Percentiles rank a stretch among this genome's conserved stretches.
phyloP scores from a whole-genome alignment of 1,140 invertebrate species.

The Papilio dardanus region DNA sequence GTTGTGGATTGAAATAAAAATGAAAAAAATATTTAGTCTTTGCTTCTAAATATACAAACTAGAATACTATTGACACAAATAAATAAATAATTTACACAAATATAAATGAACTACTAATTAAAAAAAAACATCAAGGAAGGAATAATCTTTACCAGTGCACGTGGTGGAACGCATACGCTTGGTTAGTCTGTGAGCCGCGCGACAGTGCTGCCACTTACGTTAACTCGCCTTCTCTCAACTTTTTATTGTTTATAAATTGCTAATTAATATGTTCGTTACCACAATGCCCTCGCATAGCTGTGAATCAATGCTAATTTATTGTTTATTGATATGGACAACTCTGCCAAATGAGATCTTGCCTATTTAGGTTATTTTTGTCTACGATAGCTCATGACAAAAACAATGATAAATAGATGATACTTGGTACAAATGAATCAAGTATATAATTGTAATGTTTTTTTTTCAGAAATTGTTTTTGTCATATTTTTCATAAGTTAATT shows the following conservation, averaged over 20 bases:
- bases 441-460: too few species aligned
- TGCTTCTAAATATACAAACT: too few species aligned
- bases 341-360: background rate
- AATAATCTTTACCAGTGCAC: background rate
- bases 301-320: background rate
- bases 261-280: conserved; percentile 6
- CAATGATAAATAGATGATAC: background rate
- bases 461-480: conserved; percentile 2
- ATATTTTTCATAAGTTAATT: conserved; percentile 81
- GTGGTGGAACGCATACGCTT: conserved; percentile 43
- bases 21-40: too few species aligned
- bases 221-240: conserved; percentile 19
- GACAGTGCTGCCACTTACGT: conserved; percentile 49
- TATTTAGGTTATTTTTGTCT: background rate
- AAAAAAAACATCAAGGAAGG: background rate
- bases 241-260: conserved; percentile 29
- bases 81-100: too few species aligned
- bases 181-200: conserved; percentile 57
- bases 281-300: background rate
- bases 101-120: background rate
- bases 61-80: background rate
- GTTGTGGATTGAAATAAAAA: too few species aligned
- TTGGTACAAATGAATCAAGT: background rate
- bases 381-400: conserved; percentile 15
- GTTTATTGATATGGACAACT: background rate